Percentiles rank a stretch among this genome's conserved stretches.
Evolutionary conservation across 2,797 vertebrate genomes (phyloP).

Genomic region (Stomatorhinus walkeri): DNA sequence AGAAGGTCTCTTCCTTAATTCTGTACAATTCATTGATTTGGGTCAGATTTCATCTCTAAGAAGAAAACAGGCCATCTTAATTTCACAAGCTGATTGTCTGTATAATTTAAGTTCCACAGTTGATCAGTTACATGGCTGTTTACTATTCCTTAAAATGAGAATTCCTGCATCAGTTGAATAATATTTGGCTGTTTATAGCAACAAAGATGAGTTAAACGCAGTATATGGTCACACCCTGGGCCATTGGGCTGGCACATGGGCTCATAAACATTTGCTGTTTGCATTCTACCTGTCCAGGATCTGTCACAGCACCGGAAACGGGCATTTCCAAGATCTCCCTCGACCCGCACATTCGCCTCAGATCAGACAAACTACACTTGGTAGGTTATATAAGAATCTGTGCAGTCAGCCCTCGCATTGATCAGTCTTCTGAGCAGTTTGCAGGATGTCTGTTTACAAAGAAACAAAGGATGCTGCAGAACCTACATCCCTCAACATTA

Average conservation of each 20-base stretch:
- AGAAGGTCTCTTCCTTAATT: neutral
- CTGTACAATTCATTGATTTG: neutral
- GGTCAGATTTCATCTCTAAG: neutral
- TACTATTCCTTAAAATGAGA: neutral
- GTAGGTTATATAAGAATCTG: slow-evolving; percentile 46
- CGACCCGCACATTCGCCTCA: slow-evolving; percentile 77
- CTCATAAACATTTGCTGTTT: neutral
- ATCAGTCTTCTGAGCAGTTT: neutral
- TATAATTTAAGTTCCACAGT: neutral
- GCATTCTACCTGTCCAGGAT: slow-evolving; percentile 37
- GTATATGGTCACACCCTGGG: neutral
- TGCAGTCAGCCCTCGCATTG: neutral
- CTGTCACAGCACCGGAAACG: slow-evolving; percentile 44
- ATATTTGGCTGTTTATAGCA: neutral
- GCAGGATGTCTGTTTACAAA: neutral
- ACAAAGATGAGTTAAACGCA: neutral
- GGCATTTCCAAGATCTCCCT: slow-evolving; percentile 68
- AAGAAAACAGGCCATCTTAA: neutral
- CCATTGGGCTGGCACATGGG: neutral
- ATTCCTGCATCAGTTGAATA: neutral
- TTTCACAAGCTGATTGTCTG: neutral
- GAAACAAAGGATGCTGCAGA: neutral
- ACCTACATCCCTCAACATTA: neutral
- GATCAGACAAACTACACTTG: slow-evolving; percentile 78
- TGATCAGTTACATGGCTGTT: neutral